phyloP scores from a whole-genome alignment of 2,888 invertebrate genomes.

The Abrostola tripartita region DNA sequence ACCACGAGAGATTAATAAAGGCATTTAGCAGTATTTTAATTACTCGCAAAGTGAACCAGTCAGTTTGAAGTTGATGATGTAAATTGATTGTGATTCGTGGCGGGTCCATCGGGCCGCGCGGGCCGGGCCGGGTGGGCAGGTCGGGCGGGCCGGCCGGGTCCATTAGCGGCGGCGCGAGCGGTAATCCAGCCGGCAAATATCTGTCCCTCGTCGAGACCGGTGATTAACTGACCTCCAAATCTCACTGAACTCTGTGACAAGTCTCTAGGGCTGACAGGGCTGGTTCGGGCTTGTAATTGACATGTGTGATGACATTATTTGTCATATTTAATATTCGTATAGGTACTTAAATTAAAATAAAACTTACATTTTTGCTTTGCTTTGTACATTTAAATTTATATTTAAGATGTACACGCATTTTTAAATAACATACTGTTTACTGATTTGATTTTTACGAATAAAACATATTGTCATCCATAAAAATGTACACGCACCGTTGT shows the following conservation, averaged over 20 bases:
- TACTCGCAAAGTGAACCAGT: constrained; percentile 42
- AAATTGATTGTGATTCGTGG: constrained; percentile 70
- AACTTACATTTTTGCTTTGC: too few species aligned
- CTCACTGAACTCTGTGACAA: constrained; percentile 58
- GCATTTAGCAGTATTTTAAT: constrained; percentile 32
- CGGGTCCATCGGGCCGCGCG: constrained; percentile 2
- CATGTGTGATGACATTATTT: too few species aligned
- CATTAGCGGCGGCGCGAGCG: constrained; percentile 65
- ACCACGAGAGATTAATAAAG: not conserved
- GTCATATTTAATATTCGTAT: too few species aligned
- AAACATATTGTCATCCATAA: not conserved
- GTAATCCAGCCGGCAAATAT: constrained; percentile 73
- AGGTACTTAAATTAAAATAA: too few species aligned
- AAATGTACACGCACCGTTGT: not conserved
- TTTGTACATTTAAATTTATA: not conserved
- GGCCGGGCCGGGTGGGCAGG: constrained; percentile 17
- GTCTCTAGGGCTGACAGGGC: constrained; percentile 40
- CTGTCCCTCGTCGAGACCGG: constrained; percentile 66
- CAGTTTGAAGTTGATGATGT: constrained; percentile 54
- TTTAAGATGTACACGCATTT: not conserved
- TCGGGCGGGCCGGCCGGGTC: constrained; percentile 40
- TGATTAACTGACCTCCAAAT: constrained; percentile 71
- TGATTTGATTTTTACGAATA: not conserved
- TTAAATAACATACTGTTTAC: not conserved
- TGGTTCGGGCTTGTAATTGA: not conserved